phyloP scores from a whole-genome alignment of 2,797 vertebrate genomes.

The Eupleurogrammus muticus region DNA sequence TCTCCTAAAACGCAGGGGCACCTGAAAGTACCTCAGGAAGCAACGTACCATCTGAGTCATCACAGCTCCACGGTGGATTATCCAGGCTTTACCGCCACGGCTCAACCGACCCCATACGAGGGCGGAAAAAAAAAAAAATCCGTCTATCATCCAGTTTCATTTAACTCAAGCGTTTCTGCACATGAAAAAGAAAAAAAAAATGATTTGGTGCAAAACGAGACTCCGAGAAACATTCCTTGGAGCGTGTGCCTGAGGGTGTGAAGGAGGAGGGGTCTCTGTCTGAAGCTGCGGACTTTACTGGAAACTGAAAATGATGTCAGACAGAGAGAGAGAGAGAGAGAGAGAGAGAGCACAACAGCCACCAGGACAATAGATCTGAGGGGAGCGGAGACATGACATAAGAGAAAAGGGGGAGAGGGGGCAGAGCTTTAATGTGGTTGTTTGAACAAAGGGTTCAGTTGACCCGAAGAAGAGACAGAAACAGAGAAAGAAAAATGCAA shows the following conservation, averaged over 20 bases:
- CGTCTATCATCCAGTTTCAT: not conserved
- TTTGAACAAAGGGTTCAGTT: constrained; percentile 63
- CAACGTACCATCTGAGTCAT: constrained; percentile 45
- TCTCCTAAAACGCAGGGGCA: constrained; percentile 44
- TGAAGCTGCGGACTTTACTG: constrained; percentile 73
- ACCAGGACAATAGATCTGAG: constrained; percentile 72
- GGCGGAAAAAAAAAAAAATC: not conserved
- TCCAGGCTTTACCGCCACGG: constrained; percentile 37
- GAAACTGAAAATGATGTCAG: constrained; percentile 79
- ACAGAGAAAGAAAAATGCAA: constrained; percentile 38
- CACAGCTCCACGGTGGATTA: constrained; percentile 54
- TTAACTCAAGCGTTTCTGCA: not conserved
- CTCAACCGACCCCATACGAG: constrained; percentile 25
- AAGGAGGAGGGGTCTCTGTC: constrained; percentile 41
- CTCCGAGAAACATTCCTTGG: constrained; percentile 30
- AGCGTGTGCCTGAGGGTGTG: constrained; percentile 20
- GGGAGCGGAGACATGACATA: constrained; percentile 71
- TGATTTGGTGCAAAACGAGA: constrained; percentile 9
- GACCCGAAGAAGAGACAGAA: constrained; percentile 33
- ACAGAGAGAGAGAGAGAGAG: constrained; percentile 21
- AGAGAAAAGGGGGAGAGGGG: constrained; percentile 43
- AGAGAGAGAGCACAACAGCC: constrained; percentile 57
- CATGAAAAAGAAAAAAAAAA: too few relatives aligned
- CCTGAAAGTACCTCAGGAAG: constrained; percentile 57
- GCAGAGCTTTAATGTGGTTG: constrained; percentile 50